phyloP scores from a whole-genome alignment of 2,797 vertebrate genomes.

The Pelodytes ibericus region DNA sequence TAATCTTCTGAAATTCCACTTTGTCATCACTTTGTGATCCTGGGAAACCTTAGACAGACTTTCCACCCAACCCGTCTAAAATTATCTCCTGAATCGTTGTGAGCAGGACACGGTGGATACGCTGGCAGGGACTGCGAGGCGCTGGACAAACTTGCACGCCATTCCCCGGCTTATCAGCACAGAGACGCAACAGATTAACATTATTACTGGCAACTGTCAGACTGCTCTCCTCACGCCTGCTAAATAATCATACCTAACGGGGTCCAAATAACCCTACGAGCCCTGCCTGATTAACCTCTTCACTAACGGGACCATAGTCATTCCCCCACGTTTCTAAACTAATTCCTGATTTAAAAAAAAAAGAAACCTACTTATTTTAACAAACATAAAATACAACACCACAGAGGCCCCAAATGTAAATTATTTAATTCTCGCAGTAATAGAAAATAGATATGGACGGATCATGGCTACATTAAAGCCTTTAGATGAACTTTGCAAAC shows the following conservation, averaged over 20 bases:
- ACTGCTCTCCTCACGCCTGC: background rate
- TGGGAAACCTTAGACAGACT: constrained; percentile 3
- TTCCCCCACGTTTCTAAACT: too few species aligned
- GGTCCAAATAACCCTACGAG: too few species aligned
- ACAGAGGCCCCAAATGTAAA: too few species aligned
- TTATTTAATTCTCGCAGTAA: too few species aligned
- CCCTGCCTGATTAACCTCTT: too few species aligned
- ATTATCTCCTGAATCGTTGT: constrained; percentile 56
- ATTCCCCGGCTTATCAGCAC: constrained; percentile 23
- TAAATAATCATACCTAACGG: background rate
- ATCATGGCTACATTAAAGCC: too few species aligned
- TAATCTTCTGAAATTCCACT: constrained; percentile 19
- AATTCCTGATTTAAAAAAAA: too few species aligned
- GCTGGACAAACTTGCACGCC: rapidly evolving
- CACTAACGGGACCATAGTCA: too few species aligned
- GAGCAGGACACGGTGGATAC: constrained; percentile 46
- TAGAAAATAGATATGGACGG: too few species aligned
- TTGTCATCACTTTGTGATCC: constrained; percentile 46
- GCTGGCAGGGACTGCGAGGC: constrained; percentile 51
- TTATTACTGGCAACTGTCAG: constrained; percentile 1
- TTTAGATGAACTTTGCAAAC: too few species aligned
- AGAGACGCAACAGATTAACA: background rate
- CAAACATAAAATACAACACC: too few species aligned
- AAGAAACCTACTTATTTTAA: too few species aligned
- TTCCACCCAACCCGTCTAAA: constrained; percentile 33